Conservation (phyloP, 1,140 invertebrate species). For the Linepithema humile region DNA sequence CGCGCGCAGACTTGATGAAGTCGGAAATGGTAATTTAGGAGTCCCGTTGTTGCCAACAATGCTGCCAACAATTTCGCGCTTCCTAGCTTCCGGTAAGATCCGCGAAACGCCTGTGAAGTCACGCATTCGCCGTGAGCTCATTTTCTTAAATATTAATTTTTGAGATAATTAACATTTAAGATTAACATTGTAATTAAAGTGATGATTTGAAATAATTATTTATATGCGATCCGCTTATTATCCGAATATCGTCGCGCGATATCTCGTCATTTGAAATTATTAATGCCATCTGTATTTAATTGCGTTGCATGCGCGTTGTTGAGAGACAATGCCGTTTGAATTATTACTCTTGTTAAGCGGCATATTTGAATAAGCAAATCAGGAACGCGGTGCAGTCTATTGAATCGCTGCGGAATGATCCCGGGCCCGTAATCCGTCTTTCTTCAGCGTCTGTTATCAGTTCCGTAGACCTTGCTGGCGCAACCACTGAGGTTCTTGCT, state of each 20-base stretch:
- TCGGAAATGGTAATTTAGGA: constrained; percentile 59
- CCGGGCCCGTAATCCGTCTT: constrained; percentile 41
- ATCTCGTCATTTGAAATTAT: constrained; percentile 7
- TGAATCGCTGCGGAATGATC: constrained; percentile 18
- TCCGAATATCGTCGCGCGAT: neutral
- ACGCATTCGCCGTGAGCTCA: neutral
- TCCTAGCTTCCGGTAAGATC: neutral
- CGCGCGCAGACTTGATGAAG: constrained; percentile 19
- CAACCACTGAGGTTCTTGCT: constrained; percentile 34
- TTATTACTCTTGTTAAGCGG: constrained; percentile 41
- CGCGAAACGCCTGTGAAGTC: constrained; percentile 24
- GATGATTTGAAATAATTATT: neutral
- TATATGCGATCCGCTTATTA: neutral
- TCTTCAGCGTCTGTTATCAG: constrained; percentile 56
- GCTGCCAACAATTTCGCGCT: constrained; percentile 21
- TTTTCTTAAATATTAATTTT: constrained; percentile 9
- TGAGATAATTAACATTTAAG: neutral
- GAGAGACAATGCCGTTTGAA: constrained; percentile 25
- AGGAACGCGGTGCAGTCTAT: constrained; percentile 28
- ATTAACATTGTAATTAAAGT: neutral
- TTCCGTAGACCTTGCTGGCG: constrained; percentile 32
- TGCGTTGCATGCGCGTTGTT: neutral
- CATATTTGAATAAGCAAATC: constrained; percentile 52
- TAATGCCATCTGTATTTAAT: neutral
- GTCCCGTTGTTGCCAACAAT: constrained; percentile 31